A percentile compares a stretch with the other conserved stretches of the same genome.
phyloP scores from a whole-genome alignment of 2,113 vertebrate species.

The Chaetura pelagica region DNA sequence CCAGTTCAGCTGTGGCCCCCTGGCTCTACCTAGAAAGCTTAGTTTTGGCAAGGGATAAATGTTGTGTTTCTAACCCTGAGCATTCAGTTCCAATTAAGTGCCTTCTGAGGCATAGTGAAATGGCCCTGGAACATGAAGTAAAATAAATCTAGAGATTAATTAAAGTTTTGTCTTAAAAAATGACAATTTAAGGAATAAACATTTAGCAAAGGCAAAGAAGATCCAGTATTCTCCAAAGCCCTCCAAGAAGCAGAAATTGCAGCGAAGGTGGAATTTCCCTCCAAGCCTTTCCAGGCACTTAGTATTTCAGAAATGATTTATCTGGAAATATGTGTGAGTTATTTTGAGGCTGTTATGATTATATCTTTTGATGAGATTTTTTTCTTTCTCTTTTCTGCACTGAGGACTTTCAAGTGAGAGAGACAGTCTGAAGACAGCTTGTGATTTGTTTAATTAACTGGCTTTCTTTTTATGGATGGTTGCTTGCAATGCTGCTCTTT shows the following conservation, averaged over 20 bases:
- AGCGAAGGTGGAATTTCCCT: conserved; percentile 42
- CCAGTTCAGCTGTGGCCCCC: not conserved
- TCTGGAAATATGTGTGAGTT: conserved; percentile 64
- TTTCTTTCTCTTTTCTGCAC: conserved; percentile 57
- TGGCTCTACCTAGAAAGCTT: not conserved
- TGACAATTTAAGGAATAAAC: conserved; percentile 28
- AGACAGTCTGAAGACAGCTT: conserved; percentile 62
- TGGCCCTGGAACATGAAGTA: not conserved
- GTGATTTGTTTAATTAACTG: conserved; percentile 68
- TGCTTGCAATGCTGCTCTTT: conserved; percentile 67
- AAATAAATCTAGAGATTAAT: conserved; percentile 54
- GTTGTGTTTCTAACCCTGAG: conserved; percentile 41
- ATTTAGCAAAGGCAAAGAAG: not conserved
- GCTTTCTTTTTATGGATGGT: conserved; percentile 66
- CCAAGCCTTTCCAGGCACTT: conserved; percentile 34
- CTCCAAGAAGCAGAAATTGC: conserved; percentile 6
- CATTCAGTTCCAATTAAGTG: conserved; percentile 15
- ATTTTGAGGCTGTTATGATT: conserved; percentile 71
- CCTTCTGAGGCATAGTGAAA: conserved; percentile 16
- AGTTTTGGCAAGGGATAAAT: conserved; percentile 1
- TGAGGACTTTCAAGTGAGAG: conserved; percentile 60
- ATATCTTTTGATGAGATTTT: conserved; percentile 67
- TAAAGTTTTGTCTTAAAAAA: conserved; percentile 54
- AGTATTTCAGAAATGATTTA: conserved; percentile 68
- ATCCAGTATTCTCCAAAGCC: conserved; percentile 3